These are phyloP conservation scores for Calliphora vicina DNA, from an alignment of 1,140 invertebrate species.

Conservation along the genomic window DNA sequence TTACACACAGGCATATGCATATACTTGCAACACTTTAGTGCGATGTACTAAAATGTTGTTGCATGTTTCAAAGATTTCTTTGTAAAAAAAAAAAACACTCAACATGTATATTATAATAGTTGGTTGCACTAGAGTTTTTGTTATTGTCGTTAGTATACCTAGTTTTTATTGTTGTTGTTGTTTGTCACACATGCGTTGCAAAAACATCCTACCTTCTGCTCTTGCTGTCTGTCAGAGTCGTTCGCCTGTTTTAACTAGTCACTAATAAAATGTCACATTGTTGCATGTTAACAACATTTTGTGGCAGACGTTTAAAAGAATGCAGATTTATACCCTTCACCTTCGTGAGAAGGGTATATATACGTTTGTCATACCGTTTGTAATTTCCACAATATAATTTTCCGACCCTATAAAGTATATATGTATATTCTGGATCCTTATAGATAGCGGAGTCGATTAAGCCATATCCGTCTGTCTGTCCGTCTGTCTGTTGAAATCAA, in stretches of 20 bases:
- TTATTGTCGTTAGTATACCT: not conserved
- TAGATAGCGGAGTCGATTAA: no score
- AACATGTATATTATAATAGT: not conserved
- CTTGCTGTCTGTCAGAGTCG: not conserved
- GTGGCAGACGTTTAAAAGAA: not conserved
- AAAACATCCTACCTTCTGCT: constrained; percentile 27
- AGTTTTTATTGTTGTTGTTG: not conserved
- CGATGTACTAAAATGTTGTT: no score
- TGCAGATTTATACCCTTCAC: not conserved
- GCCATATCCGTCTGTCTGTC: no score
- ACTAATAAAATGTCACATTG: constrained; percentile 21
- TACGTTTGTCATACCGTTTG: no score
- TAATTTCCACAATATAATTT: no score
- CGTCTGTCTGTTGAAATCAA: no score
- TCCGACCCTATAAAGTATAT: no score
- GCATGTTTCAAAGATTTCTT: not conserved
- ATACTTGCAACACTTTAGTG: no score
- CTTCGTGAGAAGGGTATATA: no score
- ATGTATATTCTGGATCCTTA: no score
- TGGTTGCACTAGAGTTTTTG: not conserved
- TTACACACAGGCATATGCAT: not conserved
- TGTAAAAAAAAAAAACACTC: not conserved
- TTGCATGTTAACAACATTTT: not conserved
- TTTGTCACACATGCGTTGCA: constrained; percentile 31
- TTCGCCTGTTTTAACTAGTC: not conserved